Conservation (phyloP, 2,888 invertebrate species). For the Calliopum simillimum region DNA sequence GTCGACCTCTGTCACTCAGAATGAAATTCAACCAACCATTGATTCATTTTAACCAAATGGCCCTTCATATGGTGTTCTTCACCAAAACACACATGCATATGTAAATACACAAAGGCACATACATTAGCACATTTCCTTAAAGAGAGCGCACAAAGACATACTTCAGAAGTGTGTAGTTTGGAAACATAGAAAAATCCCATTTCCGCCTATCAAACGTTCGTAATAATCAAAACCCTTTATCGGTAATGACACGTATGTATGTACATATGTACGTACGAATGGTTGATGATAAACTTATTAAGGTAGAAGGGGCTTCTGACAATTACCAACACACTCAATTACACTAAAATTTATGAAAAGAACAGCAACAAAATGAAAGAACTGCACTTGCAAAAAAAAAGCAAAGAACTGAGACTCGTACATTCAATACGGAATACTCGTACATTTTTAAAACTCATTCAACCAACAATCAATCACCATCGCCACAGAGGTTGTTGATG, state of each 20-base stretch:
- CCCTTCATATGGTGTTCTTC: slow-evolving; percentile 52
- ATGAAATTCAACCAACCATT: slow-evolving; percentile 12
- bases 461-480: slow-evolving; percentile 49
- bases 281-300: no score
- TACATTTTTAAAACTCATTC: slow-evolving; percentile 49
- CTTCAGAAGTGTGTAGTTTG: neutral
- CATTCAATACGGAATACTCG: slow-evolving; percentile 43
- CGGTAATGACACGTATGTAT: no score
- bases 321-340: no score
- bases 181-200: slow-evolving; percentile 52
- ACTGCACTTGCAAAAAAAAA: no score
- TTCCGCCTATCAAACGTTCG: slow-evolving; percentile 45
- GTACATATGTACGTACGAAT: no score
- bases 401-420: no score
- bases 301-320: no score
- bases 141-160: neutral
- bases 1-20: slow-evolving; percentile 60
- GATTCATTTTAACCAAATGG: neutral
- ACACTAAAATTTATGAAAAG: no score
- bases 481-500: neutral
- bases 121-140: slow-evolving; percentile 40
- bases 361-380: no score
- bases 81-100: slow-evolving; percentile 28
- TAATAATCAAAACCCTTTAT: neutral
- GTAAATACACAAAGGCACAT: neutral